Evolutionary conservation across 2,888 invertebrate species (phyloP), one percentile per base, ranked within the genome.

Genomic region (Dryobota labecula): DNA sequence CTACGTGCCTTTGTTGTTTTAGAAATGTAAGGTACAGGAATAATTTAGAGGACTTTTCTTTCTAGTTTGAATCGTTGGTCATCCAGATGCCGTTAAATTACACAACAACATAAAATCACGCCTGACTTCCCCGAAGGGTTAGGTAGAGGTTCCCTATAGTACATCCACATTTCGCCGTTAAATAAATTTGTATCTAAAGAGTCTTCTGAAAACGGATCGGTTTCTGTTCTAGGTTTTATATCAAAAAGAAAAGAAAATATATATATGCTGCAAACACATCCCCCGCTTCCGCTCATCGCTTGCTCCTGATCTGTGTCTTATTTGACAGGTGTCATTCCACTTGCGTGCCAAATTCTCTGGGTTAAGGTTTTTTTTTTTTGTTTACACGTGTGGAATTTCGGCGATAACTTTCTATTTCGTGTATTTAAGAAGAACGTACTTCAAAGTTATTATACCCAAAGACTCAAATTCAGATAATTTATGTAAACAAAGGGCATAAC

Each of bases 271-370:
- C 1, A 13, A 60, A 43, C 30, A 11, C 15, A 56, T 33, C 11
- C 2, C 0, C 18, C 66, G 65, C 73, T 70, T 20, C 24, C 80
- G 78, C 78, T 61, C n/a, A 41, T 72, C 33, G 30, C 73, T 79
- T 79, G 41, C 27, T 13, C 36, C 36, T 6, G n/a, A 33, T 24
- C 43, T 56, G 62, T 77, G 78, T 70, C 81, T 72, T 69, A 72
- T 85, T 85, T 80, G 93, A 93, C 93, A 94, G 90, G 86, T 93
- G 93, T 91, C 92, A 92, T 90, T 90, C 89, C 85, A 85, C 30
- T 74, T 82, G 79, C 80, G 77, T 83, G 83, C 83, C 78, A 73
- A 83, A 87, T 86, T 84, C 82, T 84, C 75, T 83, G 80, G 86
- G 84, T 84, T 83, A 78, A 64, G 41, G 45, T 65, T 73, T 65